Evolutionary conservation across 92 coral and sea anemone species (phyloP).

Genomic region (Isaurus tuberculatus): DNA sequence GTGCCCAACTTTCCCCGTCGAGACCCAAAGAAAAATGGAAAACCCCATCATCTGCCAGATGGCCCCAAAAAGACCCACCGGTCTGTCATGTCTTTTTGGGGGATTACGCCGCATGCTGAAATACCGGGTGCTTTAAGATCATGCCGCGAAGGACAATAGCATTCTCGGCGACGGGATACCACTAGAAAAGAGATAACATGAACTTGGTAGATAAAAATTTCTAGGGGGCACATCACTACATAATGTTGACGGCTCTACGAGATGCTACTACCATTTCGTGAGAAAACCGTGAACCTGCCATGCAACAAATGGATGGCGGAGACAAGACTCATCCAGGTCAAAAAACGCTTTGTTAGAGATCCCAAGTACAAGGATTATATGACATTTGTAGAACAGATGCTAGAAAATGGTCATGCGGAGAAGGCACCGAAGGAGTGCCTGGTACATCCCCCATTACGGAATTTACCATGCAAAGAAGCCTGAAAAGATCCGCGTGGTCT

Average conservation of each 20-base stretch:
- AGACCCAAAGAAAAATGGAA: too few species aligned
- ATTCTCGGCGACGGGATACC: too few species aligned
- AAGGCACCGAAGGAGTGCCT: background rate
- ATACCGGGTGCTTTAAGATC: too few species aligned
- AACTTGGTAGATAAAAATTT: too few species aligned
- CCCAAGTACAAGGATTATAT: background rate
- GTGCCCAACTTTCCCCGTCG: too few species aligned
- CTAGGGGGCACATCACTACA: too few species aligned
- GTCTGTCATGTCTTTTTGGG: too few species aligned
- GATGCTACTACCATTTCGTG: background rate
- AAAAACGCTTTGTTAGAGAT: background rate
- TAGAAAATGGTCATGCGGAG: background rate
- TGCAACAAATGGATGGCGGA: background rate
- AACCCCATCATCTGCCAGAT: too few species aligned
- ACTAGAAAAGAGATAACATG: too few species aligned
- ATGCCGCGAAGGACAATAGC: too few species aligned
- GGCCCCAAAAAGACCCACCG: too few species aligned
- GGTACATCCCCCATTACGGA: background rate
- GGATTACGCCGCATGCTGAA: too few species aligned
- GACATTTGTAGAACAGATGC: background rate
- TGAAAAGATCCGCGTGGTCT: background rate
- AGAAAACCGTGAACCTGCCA: background rate
- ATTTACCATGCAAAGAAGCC: background rate
- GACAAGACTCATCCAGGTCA: background rate
- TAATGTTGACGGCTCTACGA: background rate